Evolutionary conservation across 2,797 vertebrate genomes (phyloP).

Genomic region (Ptychadena robeensis): DNA sequence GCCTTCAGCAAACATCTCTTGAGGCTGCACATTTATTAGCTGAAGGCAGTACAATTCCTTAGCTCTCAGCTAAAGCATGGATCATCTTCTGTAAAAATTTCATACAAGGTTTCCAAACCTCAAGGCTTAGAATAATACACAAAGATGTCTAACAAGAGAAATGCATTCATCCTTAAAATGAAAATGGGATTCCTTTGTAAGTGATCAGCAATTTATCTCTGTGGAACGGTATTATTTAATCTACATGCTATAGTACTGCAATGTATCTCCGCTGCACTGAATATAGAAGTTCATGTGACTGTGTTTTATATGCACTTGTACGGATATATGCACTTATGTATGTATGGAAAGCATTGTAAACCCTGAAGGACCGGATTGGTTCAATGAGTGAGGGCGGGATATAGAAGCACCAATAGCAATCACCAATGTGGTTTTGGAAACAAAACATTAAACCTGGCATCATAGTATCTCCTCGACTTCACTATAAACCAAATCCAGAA

Average conservation of each 20-base stretch:
- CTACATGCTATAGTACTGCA: neutral
- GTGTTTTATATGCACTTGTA: no score
- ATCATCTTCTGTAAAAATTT: constrained; percentile 18
- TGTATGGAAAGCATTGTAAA: neutral
- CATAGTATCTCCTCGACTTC: neutral
- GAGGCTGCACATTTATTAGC: neutral
- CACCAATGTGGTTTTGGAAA: neutral
- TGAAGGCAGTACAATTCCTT: constrained; percentile 13
- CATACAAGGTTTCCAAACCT: constrained; percentile 2
- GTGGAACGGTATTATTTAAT: constrained; percentile 12
- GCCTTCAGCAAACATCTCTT: neutral
- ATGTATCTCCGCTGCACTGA: neutral
- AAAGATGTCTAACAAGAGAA: constrained; percentile 8
- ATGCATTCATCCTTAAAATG: neutral
- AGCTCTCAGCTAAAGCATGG: constrained; percentile 3
- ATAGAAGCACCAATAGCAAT: neutral
- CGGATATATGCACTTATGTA: neutral
- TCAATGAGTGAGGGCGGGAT: neutral
- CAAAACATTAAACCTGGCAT: neutral
- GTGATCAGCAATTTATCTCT: constrained; percentile 22
- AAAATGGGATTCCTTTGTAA: constrained; percentile 28
- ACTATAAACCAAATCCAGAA: neutral
- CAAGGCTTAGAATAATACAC: constrained; percentile 17
- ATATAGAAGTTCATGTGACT: neutral
- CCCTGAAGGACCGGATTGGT: neutral